These are phyloP conservation scores for Electrophaes corylata DNA, from an alignment of 2,888 invertebrate species.

Conservation along the genomic window DNA sequence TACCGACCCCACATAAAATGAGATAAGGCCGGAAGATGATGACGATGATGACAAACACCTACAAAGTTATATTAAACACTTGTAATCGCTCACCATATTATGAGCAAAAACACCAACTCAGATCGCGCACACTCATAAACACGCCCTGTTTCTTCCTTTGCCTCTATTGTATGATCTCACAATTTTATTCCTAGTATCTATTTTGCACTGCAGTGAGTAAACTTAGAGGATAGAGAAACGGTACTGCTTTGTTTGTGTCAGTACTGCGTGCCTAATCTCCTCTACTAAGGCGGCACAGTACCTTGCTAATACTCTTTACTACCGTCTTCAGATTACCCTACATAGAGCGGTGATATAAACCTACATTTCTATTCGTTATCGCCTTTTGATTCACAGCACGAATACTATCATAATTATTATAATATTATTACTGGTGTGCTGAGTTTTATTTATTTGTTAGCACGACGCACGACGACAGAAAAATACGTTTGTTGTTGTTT, in stretches of 20 bases:
- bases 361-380: conserved; percentile 5
- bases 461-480: too few species aligned
- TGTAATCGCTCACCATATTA: too few species aligned
- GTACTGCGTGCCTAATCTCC: conserved; percentile 76
- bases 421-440: background rate
- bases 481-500: too few species aligned
- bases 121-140: too few species aligned
- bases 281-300: conserved; percentile 52
- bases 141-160: too few species aligned
- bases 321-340: conserved; percentile 33
- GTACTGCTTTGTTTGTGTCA: conserved; percentile 52
- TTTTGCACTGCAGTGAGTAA: conserved; percentile 21
- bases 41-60: too few species aligned
- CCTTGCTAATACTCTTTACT: conserved; percentile 49
- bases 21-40: too few species aligned
- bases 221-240: conserved; percentile 39
- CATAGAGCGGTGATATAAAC: conserved; percentile 17
- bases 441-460: background rate
- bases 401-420: too few species aligned
- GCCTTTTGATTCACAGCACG: conserved; percentile 4
- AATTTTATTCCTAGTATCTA: background rate
- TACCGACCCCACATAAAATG: too few species aligned
- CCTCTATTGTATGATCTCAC: too few species aligned
- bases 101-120: too few species aligned
- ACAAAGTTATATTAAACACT: too few species aligned